Base-by-base conservation (phyloP, 2,797 vertebrate species). In the Enoplosus armatus region DNA sequence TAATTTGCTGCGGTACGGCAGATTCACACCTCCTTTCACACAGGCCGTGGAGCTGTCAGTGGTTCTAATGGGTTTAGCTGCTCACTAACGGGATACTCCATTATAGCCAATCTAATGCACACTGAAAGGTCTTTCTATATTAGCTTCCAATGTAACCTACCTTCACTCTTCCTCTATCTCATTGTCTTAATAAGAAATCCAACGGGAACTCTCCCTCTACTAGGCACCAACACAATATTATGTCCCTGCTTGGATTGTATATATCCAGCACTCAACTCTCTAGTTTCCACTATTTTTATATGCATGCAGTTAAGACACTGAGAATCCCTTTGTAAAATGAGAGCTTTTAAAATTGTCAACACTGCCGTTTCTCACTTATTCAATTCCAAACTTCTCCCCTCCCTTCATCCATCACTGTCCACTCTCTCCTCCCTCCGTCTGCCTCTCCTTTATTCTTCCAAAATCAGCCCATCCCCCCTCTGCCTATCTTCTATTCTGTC, bases 371-470 rank as follows among this genome's bases (percentile, higher is more conserved):
- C 83, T 89, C 74, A 82, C 81, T 84, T 72, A 83, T 84, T 86
- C 75, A 85, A 47, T 77, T 73, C 85, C 65, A 72, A 79, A 73
- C 80, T 69, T 88, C 85, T 72, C 72, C 77, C 79, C 87, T 90
- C 90, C 82, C 85, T 80, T 80, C 90, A 95, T 95, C 93, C 85
- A 94, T 95, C 94, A 94, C 83, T 93, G 93, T 95, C 92, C 71
- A 48, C 72, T 61, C 72, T 85, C 90, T 87, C 93, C 93, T 91
- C 95, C 94, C 87, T 88, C 87, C 12, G 85, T 92, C 90, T 93
- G 88, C 89, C 81, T 85, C 69, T 39, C 76, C 80, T 94, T 92
- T 90, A 93, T 94, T 85, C 85, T 77, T 59, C 74, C 72, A 43
- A 75, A 84, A 80, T 75, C 37, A 66, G 18, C 85, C 92, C 81